Evolutionary conservation across 1,140 invertebrate genomes (phyloP).

Genomic region (Scaptodrosophila lebanonensis): DNA sequence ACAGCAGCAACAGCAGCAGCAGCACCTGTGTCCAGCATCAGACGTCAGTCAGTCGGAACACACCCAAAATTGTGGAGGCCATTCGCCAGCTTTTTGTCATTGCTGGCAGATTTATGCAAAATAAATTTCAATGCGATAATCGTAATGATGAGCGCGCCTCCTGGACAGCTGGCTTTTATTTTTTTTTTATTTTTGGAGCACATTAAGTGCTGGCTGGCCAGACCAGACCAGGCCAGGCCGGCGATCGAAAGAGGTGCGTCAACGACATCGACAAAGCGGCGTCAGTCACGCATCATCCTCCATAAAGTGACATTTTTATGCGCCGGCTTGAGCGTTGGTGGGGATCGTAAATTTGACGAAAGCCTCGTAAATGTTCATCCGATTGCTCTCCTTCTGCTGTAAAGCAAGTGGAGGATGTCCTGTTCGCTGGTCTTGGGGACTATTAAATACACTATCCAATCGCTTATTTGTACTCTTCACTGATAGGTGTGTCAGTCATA

Average conservation of each 20-base stretch:
- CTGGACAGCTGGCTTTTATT: too few relatives aligned
- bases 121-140: constrained; percentile 50
- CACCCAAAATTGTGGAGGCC: too few relatives aligned
- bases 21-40: neutral
- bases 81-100: constrained; percentile 11
- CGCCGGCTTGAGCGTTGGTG: constrained; percentile 22
- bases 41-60: neutral
- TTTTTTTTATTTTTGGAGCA: constrained; percentile 66
- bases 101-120: constrained; percentile 46
- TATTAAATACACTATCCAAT: neutral
- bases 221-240: constrained; percentile 10
- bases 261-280: constrained; percentile 32
- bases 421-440: constrained; percentile 1
- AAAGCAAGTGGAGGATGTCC: constrained; percentile 17
- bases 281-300: constrained; percentile 51
- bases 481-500: too few relatives aligned
- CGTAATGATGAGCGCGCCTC: constrained; percentile 52
- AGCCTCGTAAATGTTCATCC: neutral
- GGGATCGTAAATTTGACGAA: constrained; percentile 42
- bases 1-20: constrained; percentile 1
- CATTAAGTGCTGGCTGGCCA: constrained; percentile 46
- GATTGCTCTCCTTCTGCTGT: neutral
- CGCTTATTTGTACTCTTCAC: too few relatives aligned
- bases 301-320: constrained; percentile 64
- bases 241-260: neutral